phyloP scores from a whole-genome alignment of 2,888 invertebrate genomes.

The Chydorus sphaericus region DNA sequence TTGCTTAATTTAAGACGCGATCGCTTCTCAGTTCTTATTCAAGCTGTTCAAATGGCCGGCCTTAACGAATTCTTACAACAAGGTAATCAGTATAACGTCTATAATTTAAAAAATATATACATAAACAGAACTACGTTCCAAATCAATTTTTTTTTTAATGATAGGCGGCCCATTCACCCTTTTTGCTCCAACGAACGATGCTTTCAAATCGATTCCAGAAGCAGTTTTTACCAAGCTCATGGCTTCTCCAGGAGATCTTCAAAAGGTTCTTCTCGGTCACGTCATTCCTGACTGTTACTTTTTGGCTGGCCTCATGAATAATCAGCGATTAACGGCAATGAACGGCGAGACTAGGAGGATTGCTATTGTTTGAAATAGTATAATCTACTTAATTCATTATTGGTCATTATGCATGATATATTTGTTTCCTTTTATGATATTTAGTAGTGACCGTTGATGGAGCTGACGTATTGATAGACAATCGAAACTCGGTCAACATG shows the following conservation, averaged over 20 bases:
- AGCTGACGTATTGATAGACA: too few species aligned
- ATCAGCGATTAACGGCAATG: too few species aligned
- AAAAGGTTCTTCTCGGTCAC: slow-evolving; percentile 16
- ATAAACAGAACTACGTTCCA: background rate
- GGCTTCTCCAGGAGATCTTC: slow-evolving; percentile 4
- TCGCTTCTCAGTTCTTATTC: background rate
- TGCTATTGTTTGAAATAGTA: too few species aligned
- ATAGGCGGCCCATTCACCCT: slow-evolving; percentile 15
- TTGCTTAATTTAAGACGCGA: background rate
- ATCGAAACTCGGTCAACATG: too few species aligned
- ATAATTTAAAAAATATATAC: background rate
- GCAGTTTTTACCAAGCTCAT: slow-evolving; percentile 2
- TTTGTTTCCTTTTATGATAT: too few species aligned
- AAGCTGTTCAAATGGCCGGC: background rate
- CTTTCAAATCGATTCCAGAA: slow-evolving; percentile 13
- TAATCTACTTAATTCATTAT: too few species aligned
- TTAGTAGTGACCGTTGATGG: too few species aligned
- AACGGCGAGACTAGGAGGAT: too few species aligned
- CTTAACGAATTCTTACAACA: background rate
- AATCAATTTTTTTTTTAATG: background rate
- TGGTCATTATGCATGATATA: too few species aligned
- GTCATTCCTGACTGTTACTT: slow-evolving; percentile 16
- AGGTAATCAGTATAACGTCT: background rate
- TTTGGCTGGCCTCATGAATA: too few species aligned
- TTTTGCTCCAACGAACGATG: slow-evolving; percentile 16